Percentiles rank a stretch among this genome's conserved stretches.
Evolutionary conservation across 2,888 invertebrate genomes (phyloP).

Genomic region (Euplagia quadripunctaria): DNA sequence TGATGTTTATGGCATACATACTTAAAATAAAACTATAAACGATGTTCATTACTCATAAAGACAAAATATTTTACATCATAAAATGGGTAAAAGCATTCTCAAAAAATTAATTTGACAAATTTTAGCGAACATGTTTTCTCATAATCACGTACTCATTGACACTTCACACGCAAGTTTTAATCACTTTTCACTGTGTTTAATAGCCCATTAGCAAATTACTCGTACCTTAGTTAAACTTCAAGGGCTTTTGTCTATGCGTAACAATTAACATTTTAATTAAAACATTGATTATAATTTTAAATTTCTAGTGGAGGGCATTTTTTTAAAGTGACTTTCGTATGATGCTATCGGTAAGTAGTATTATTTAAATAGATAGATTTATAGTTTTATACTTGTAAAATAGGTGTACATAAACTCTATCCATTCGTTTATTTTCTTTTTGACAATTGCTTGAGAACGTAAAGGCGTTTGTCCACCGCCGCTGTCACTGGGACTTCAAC

Average conservation of each 20-base stretch:
- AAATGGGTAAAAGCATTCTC: slow-evolving; percentile 17
- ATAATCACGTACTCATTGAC: slow-evolving; percentile 59
- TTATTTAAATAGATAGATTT: neutral
- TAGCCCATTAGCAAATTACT: slow-evolving; percentile 65
- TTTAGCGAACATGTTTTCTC: slow-evolving; percentile 50
- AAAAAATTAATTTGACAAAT: slow-evolving; percentile 54
- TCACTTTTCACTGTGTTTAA: slow-evolving; percentile 63
- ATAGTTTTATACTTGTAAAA: no score
- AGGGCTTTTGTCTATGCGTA: slow-evolving; percentile 53
- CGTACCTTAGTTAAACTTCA: slow-evolving; percentile 41
- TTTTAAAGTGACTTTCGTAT: neutral
- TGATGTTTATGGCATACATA: no score
- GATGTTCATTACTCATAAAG: neutral
- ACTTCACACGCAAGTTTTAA: slow-evolving; percentile 60
- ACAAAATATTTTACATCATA: neutral
- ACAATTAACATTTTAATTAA: slow-evolving; percentile 62
- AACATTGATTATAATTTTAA: slow-evolving; percentile 47
- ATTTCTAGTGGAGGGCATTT: neutral
- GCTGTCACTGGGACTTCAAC: no score
- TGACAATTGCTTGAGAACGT: no score
- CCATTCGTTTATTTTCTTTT: no score
- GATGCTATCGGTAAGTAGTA: neutral
- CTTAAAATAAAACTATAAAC: neutral
- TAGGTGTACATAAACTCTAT: no score
- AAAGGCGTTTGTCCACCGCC: no score